A percentile compares a stretch with the other conserved stretches of the same genome.
Evolutionary conservation across 2,113 vertebrate genomes (phyloP).

Genomic region (Hyperopisus bebe): DNA sequence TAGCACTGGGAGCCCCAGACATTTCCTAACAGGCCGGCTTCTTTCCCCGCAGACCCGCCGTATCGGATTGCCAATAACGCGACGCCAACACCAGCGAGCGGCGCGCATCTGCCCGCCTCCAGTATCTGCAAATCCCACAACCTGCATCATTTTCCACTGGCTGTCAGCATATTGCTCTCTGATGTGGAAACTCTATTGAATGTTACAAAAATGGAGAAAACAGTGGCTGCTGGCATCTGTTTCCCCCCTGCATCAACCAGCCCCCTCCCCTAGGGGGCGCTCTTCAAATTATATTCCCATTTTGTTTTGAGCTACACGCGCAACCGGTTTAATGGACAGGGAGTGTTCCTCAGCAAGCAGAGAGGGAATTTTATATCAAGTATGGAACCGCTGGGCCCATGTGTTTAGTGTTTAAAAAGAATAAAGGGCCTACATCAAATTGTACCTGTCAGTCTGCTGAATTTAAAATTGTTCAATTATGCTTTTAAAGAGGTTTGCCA

Average conservation of each 20-base stretch:
- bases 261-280: neutral
- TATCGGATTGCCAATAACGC: neutral
- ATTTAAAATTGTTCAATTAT: slow-evolving; percentile 1
- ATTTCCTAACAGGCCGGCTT: neutral
- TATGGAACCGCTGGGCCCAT: neutral
- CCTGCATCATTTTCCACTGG: neutral
- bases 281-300: neutral
- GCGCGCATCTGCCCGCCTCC: neutral
- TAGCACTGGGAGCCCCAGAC: neutral
- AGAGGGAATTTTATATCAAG: neutral
- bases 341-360: neutral
- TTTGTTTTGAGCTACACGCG: neutral
- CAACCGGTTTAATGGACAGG: neutral
- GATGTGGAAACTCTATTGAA: neutral
- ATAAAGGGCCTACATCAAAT: neutral
- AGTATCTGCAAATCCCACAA: neutral
- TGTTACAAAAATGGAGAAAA: neutral
- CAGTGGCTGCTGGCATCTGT: neutral
- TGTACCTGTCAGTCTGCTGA: neutral
- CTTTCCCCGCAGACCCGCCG: neutral
- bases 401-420: neutral
- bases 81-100: neutral
- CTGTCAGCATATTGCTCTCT: neutral
- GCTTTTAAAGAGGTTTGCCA: neutral
- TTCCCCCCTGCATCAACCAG: neutral